Evolutionary conservation across 2,113 vertebrate genomes (phyloP).

Genomic region (Eidolon helvum): DNA sequence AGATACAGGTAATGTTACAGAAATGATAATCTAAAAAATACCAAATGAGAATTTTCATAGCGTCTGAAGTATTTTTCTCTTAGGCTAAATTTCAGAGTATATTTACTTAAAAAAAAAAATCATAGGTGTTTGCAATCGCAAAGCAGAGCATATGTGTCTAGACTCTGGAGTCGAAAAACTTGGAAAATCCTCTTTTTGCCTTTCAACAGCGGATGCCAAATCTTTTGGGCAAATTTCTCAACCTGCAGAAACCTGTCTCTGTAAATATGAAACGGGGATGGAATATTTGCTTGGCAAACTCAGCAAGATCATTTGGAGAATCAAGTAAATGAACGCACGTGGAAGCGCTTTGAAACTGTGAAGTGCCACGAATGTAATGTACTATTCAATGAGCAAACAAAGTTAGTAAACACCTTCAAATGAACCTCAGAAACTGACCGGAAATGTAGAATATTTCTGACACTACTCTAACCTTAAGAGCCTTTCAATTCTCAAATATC

Average conservation of each 20-base stretch:
- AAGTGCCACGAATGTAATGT: background rate
- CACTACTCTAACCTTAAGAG: background rate
- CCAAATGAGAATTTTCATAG: background rate
- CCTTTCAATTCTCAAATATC: background rate
- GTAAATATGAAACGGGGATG: background rate
- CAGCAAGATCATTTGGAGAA: background rate
- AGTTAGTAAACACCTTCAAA: background rate
- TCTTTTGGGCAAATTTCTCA: background rate
- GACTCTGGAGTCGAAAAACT: background rate
- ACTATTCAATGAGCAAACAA: background rate
- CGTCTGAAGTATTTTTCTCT: background rate
- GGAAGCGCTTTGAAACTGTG: background rate
- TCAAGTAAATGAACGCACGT: background rate
- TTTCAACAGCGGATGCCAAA: background rate
- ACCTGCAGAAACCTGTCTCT: background rate
- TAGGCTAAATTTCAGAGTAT: background rate
- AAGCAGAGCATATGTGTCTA: background rate
- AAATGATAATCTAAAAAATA: background rate
- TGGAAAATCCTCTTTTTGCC: background rate
- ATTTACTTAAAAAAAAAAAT: background rate
- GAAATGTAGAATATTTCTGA: background rate
- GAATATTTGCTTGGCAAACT: background rate
- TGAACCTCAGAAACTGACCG: background rate
- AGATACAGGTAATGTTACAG: background rate
- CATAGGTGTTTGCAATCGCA: background rate